Evolutionary conservation across 2,113 vertebrate genomes (phyloP), one percentile per base, ranked within the genome.

Genomic region (Brachirus orientalis): DNA sequence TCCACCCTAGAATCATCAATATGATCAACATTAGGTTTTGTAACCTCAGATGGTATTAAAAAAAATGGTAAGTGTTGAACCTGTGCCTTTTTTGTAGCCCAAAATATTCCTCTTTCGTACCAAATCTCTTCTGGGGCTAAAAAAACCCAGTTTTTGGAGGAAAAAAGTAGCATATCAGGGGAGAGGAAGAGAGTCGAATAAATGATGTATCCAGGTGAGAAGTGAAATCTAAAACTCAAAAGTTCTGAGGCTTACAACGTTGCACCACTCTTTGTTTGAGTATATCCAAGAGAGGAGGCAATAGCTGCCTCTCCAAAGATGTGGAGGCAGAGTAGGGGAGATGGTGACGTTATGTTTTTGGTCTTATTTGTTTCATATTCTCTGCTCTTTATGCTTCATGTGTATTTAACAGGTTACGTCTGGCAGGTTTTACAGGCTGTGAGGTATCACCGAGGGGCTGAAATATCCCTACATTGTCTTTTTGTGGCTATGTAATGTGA

Each of bases 231-330:
- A 69, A 63, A 75, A 72, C 56, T 36, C 48, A 10, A 63, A 28
- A 28, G 48, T 75, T 80, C 35, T 50, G 13, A 68, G n/a, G 64
- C 56, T 72, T 75, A 51, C 18, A 78, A 48, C 59, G 69, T 58
- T 58, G 47, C 41, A 75, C 70, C 57, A 58, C 57, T 40, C 12
- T 63, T 20, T 66, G 68, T 77, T 71, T 58, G 72, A 78, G 67
- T 63, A 54, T 37, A 78, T 48, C 61, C 68, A 37, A 58, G 55
- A 66, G 62, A 40, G 69, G 69, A 1, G 59, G 78, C 67, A 28
- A 28, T 47, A 63, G 45, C 41, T 59, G 58, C 50, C 16, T 64
- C 10, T 44, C 64, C 63, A 81, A 76, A 81, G 48, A 40, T 60
- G 53, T 10, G 0, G 3, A 75, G 11, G 36, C 63, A 65, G n/a